Conservation (phyloP, 2,888 invertebrate genomes). For the Temnothorax unifasciatus region DNA sequence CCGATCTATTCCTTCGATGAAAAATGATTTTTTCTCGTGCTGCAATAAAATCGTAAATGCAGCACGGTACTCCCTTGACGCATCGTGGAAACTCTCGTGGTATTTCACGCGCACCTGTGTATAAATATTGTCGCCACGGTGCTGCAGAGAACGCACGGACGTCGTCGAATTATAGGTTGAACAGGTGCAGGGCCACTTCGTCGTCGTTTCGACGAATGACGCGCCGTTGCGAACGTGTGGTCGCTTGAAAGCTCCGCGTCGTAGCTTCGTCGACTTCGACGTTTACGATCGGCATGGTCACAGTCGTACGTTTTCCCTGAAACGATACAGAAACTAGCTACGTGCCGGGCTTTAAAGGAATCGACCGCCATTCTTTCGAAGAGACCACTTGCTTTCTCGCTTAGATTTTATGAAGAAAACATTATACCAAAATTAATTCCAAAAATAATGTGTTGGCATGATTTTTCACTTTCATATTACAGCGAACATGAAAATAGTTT, state of each 20-base stretch:
- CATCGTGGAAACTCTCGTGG: conserved; percentile 15
- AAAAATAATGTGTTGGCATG: background rate
- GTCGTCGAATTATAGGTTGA: conserved; percentile 66
- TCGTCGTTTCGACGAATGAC: conserved; percentile 71
- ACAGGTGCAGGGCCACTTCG: conserved; percentile 69
- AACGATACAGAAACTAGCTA: conserved; percentile 58
- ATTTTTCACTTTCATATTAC: background rate
- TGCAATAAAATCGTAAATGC: conserved; percentile 3
- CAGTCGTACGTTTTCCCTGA: conserved; percentile 56
- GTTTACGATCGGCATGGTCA: conserved; percentile 64
- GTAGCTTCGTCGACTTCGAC: conserved; percentile 53
- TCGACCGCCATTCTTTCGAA: conserved; percentile 20
- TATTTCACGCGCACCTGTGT: conserved; percentile 38
- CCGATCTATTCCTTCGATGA: background rate
- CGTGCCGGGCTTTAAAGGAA: conserved; percentile 57
- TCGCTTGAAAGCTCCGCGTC: conserved; percentile 26
- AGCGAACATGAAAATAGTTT: background rate
- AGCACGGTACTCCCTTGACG: conserved; percentile 4
- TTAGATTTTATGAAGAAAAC: background rate
- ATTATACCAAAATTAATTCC: background rate
- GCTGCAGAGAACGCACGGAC: conserved; percentile 60
- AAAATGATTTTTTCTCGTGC: background rate
- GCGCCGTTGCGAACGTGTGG: conserved; percentile 53
- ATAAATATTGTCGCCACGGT: conserved; percentile 68
- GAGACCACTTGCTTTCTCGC: conserved; percentile 17